Base-by-base conservation (phyloP, 2,113 vertebrate species). In the Deroptyus accipitrinus region DNA sequence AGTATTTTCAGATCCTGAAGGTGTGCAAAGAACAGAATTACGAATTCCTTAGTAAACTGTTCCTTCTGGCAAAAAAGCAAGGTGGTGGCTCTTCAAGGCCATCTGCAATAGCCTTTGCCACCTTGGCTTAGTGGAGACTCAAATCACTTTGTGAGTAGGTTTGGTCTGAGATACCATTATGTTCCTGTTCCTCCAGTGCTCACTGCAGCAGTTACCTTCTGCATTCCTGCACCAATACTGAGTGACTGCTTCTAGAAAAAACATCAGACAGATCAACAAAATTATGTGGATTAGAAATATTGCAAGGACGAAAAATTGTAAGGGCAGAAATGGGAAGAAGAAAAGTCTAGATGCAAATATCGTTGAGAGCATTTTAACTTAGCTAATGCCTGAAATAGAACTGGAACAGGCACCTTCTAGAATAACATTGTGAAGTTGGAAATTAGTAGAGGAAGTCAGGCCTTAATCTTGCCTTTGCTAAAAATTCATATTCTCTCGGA, bases 291-390 rank as follows among this genome's bases (percentile, higher is more conserved):
- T 33, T 24, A 52, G 79, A 66, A 66, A 52, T 12, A 33, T 2
- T 12, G 15, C 39, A 68, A 55, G 52, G 31, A 10, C 0, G 0
- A 62, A 35, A 33, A 54, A 42, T 17, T 2, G 0, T 6, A 12
- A 41, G 8, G 66, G 52, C 30, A 55, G 46, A 61, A 67, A 79
- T 8, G 3, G 6, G 13, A 8, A 33, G 51, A 57, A 51, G 57
- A 10, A 31, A 54, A 62, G 22, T 55, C 67, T 8, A 54, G 27
- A 33, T 42, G 16, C 35, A 55, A 68, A 27, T 75, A 31, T 25
- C 22, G 16, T 13, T 13, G 31, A 55, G 44, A 46, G 23, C 19
- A 3, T 68, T 19, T 84, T 17, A 44, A 44, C 19, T 44, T 55
- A 4, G 41, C 51, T 41, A 11, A 18, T 28, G 25, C 52, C 52